A percentile compares a stretch with the other conserved stretches of the same genome.
Evolutionary conservation across 2,888 invertebrate genomes (phyloP).

Genomic region (Ischnus inquisitorius): DNA sequence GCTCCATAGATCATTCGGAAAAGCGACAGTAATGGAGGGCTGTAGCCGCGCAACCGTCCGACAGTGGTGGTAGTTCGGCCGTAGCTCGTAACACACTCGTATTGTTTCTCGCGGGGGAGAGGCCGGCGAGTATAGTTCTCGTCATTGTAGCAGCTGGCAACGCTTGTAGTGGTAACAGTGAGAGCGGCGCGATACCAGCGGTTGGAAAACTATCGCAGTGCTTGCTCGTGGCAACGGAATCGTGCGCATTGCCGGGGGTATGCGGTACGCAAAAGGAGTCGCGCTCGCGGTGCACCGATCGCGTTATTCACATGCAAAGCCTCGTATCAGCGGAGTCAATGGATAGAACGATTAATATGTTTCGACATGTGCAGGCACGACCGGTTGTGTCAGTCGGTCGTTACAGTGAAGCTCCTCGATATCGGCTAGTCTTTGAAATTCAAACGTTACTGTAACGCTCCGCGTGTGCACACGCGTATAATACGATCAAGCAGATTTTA

Average conservation of each 20-base stretch:
- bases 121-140: conserved; percentile 21
- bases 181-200: background rate
- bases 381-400: background rate
- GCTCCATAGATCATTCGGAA: conserved; percentile 52
- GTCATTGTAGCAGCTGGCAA: conserved; percentile 3
- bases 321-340: background rate
- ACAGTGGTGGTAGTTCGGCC: background rate
- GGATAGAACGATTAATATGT: background rate
- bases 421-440: background rate
- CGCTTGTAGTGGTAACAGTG: background rate
- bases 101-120: conserved; percentile 22
- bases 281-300: background rate
- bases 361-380: conserved; percentile 4
- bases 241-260: background rate
- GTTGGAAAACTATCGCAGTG: conserved; percentile 5
- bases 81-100: background rate
- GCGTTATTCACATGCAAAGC: conserved; percentile 14
- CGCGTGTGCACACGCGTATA: background rate
- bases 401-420: background rate
- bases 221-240: conserved; percentile 5
- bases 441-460: background rate
- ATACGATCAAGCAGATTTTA: background rate
- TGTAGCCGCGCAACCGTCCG: conserved; percentile 1
- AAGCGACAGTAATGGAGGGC: conserved; percentile 56
- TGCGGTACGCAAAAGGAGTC: background rate